Evolutionary conservation across 2,888 invertebrate genomes (phyloP).

Genomic region (Dromius quadrimaculatus): DNA sequence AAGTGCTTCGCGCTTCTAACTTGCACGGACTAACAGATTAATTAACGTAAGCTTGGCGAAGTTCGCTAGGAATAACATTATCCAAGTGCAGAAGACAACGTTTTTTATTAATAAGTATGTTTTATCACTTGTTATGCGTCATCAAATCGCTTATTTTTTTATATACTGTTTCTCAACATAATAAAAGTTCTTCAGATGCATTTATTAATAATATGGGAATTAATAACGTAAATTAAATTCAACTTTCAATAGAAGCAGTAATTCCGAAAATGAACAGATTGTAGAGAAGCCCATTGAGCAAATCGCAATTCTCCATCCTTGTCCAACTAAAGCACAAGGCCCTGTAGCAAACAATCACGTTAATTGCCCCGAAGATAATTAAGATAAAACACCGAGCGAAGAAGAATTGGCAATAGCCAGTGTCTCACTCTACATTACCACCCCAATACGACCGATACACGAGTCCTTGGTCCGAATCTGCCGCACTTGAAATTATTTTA

Average conservation of each 20-base stretch:
- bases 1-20: constrained; percentile 37
- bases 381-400: constrained; percentile 40
- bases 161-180: too few species aligned
- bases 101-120: too few species aligned
- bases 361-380: constrained; percentile 36
- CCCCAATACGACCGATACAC: constrained; percentile 11
- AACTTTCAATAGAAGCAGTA: neutral
- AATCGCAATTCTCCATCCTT: neutral
- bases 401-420: constrained; percentile 44
- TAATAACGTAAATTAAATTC: too few species aligned
- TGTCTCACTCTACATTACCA: constrained; percentile 1
- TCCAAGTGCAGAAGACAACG: constrained; percentile 11
- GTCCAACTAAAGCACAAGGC: constrained; percentile 6
- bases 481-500: constrained; percentile 63
- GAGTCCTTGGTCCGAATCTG: constrained; percentile 21
- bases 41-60: constrained; percentile 36
- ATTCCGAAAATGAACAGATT: neutral
- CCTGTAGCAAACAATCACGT: constrained; percentile 31
- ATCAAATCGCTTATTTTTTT: too few species aligned
- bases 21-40: constrained; percentile 39
- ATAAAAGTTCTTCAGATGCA: too few species aligned
- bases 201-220: too few species aligned
- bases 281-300: neutral
- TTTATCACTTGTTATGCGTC: too few species aligned
- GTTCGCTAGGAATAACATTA: constrained; percentile 30